These are phyloP conservation scores for Troides oblongomaculatus DNA, from an alignment of 2,888 invertebrate species.

Conservation along the genomic window DNA sequence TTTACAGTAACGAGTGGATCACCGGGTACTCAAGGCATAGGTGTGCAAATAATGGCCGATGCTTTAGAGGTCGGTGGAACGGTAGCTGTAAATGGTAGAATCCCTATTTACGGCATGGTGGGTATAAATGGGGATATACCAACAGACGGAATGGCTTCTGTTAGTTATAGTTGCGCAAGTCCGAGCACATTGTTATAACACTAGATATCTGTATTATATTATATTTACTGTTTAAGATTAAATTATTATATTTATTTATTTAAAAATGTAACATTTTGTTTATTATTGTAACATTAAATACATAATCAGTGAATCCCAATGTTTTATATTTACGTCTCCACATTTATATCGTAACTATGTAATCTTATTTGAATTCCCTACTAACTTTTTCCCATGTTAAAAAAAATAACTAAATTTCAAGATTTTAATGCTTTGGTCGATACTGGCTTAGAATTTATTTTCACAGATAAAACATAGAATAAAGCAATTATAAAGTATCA, in stretches of 20 bases:
- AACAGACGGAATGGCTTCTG: constrained; percentile 49
- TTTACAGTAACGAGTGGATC: constrained; percentile 41
- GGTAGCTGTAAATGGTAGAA: constrained; percentile 51
- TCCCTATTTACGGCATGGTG: constrained; percentile 57
- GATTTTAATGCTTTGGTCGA: too few species aligned
- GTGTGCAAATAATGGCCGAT: constrained; percentile 52
- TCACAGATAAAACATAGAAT: too few species aligned
- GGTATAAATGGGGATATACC: constrained; percentile 53
- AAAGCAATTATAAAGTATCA: too few species aligned
- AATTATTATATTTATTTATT: constrained; percentile 27
- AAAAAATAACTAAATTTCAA: too few species aligned
- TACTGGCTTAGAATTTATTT: too few species aligned
- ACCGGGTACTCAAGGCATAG: constrained; percentile 42
- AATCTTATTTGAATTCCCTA: too few species aligned
- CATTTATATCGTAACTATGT: not conserved
- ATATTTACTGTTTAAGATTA: not conserved
- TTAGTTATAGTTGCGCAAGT: constrained; percentile 45
- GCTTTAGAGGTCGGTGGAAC: constrained; percentile 55
- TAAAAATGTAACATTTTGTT: not conserved
- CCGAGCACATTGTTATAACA: constrained; percentile 22
- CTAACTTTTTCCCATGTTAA: too few species aligned
- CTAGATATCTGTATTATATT: not conserved
- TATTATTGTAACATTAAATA: constrained; percentile 3
- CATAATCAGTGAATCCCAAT: constrained; percentile 8
- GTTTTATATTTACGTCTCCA: not conserved